These are phyloP conservation scores for Euphysa ruthae DNA, from an alignment of 30 jellyfish, hydroid and myxozoan genomes.

Conservation along the genomic window DNA sequence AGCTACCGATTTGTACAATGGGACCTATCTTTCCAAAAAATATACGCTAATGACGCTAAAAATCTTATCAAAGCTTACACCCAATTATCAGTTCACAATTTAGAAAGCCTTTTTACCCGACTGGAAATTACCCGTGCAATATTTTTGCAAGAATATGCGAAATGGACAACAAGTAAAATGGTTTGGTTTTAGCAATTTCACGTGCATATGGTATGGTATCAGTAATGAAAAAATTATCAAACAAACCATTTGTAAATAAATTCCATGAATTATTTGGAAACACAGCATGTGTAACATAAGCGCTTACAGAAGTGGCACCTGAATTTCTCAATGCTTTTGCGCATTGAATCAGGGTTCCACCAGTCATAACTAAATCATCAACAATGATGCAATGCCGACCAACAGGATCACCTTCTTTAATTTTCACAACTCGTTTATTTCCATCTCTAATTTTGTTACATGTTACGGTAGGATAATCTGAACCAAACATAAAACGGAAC, in stretches of 20 bases:
- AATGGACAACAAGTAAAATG: constrained; percentile 62
- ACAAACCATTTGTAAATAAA: constrained; percentile 40
- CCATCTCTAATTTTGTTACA: constrained; percentile 74
- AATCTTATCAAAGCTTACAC: too few relatives aligned
- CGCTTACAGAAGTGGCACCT: constrained; percentile 76
- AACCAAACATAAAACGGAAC: constrained; percentile 47
- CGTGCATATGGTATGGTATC: constrained; percentile 91
- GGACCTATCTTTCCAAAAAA: too few relatives aligned
- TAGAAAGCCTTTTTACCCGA: too few relatives aligned
- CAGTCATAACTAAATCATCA: constrained; percentile 94
- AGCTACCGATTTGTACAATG: too few relatives aligned
- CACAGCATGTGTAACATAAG: constrained; percentile 87
- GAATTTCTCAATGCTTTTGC: constrained; percentile 64
- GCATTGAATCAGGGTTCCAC: constrained; percentile 84
- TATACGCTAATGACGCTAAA: too few relatives aligned
- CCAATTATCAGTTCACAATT: too few relatives aligned
- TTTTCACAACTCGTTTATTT: constrained; percentile 49
- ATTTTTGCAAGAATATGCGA: constrained; percentile 68
- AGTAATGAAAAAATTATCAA: constrained; percentile 69
- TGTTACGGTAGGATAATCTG: constrained; percentile 42
- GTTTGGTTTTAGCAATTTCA: constrained; percentile 46
- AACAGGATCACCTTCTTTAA: constrained; percentile 64
- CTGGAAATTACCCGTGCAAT: constrained; percentile 36
- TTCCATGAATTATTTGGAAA: constrained; percentile 91
- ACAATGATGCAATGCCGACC: constrained; percentile 70